Evolutionary conservation across 53 echinoderm and acorn worm species (phyloP), one percentile per base, ranked within the genome.

Genomic region (Astropecten irregularis): DNA sequence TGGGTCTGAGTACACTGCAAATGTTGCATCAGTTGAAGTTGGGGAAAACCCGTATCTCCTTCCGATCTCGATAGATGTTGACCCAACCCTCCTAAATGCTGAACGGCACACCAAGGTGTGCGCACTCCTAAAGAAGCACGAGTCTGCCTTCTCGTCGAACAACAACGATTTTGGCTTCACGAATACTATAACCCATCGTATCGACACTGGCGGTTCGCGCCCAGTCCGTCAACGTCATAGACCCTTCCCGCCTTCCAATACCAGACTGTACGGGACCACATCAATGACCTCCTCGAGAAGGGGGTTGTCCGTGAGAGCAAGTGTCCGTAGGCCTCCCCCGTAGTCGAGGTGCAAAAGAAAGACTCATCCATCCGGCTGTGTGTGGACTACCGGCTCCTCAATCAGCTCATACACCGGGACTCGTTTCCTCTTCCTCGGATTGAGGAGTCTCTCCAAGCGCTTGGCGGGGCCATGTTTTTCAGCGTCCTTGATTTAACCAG

Each of bases 391-490:
- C 10, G 76, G 10, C 76, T n/a, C 5, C 34, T 76, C 2, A 76
- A 76, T 57, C 21, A 26, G 21, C n/a, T 53, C 0, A 76, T 22
- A 1, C 31, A 51, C 11, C 53, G 38, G 0, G 76, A 76, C 9
- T 51, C 55, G 3, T 76, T 53, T n/a, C n/a, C n/a, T n/a, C n/a
- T n/a, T n/a, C n/a, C n/a, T n/a, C n/a, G n/a, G n/a, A n/a, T n/a
- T n/a, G 32, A 65, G 32, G 66, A 65, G 39, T 65, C 66, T n/a
- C 70, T 70, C 26, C 73, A 89, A 36, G 64, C 88, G 0, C 83
- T 88, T 9, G 74, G 48, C 19, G 88, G 77, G 2, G 65, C 90
- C 22, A 58, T 20, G 25, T 89, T 69, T 68, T 89, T 89, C 68
- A 85, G 68, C 11, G 85, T 85, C 14, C 42, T 89, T 10, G 90